Conservation (phyloP, 2,888 invertebrate species). For the Panzeria rudis region DNA sequence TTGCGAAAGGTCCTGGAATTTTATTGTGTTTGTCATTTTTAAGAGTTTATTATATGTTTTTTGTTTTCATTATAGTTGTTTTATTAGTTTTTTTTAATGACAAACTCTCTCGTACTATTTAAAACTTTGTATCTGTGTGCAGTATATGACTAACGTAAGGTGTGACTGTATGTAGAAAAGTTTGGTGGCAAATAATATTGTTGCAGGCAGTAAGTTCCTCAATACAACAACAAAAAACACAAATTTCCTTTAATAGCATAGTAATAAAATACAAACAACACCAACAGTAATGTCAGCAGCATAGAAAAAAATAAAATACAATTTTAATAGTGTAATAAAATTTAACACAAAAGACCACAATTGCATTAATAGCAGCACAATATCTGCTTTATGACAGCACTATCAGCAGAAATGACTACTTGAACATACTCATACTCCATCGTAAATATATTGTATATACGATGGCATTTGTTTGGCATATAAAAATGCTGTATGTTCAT, state of each 20-base stretch:
- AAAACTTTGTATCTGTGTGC: conserved; percentile 11
- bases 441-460: neutral
- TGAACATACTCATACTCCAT: conserved; percentile 2
- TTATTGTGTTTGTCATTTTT: conserved; percentile 61
- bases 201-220: conserved; percentile 50
- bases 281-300: conserved; percentile 15
- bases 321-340: conserved; percentile 70
- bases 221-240: conserved; percentile 11
- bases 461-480: conserved; percentile 31
- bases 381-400: conserved; percentile 60
- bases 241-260: conserved; percentile 67
- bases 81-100: conserved; percentile 42
- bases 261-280: conserved; percentile 61
- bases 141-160: neutral
- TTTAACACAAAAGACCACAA: conserved; percentile 68
- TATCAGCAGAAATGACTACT: conserved; percentile 50
- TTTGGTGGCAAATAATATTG: conserved; percentile 39
- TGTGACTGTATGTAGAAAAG: neutral
- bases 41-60: conserved; percentile 31
- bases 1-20: conserved; percentile 34
- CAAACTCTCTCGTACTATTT: conserved; percentile 12
- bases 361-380: conserved; percentile 61
- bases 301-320: conserved; percentile 44
- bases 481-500: conserved; percentile 18
- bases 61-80: conserved; percentile 10